phyloP scores from a whole-genome alignment of 2,797 vertebrate species.

The Hemitrygon akajei region DNA sequence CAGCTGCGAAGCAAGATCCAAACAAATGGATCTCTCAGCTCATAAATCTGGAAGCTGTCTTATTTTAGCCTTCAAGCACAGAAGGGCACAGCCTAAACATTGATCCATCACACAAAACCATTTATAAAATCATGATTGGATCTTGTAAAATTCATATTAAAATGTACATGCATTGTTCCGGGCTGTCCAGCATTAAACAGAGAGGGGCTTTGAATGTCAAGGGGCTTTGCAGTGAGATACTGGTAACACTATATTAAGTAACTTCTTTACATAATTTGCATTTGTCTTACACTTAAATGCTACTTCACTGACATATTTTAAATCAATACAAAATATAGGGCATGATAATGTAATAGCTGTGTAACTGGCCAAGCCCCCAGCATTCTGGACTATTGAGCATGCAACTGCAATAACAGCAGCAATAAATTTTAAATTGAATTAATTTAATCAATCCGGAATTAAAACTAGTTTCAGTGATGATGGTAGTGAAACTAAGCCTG shows the following conservation, averaged over 20 bases:
- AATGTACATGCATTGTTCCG: background rate
- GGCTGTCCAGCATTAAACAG: background rate
- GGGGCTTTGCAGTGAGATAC: background rate
- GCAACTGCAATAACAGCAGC: no score
- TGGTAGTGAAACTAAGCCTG: no score
- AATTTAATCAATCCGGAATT: no score
- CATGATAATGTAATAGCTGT: no score
- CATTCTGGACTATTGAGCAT: no score
- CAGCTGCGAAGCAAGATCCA: slow-evolving; percentile 83
- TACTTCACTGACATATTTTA: background rate
- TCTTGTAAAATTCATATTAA: background rate
- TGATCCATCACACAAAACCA: slow-evolving; percentile 41
- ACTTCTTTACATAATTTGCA: background rate
- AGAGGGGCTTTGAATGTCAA: background rate
- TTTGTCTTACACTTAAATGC: background rate
- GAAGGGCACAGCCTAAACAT: slow-evolving; percentile 47
- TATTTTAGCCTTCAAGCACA: slow-evolving; percentile 60
- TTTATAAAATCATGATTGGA: slow-evolving; percentile 39
- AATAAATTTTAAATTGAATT: no score
- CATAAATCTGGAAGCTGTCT: slow-evolving; percentile 89
- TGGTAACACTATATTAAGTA: background rate
- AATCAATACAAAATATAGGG: background rate
- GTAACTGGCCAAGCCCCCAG: no score
- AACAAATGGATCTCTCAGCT: slow-evolving; percentile 79
- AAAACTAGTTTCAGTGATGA: no score